Conservation (phyloP, 37 sponge, comb jelly and placozoan genomes). For the Aplysina aerophoba region DNA sequence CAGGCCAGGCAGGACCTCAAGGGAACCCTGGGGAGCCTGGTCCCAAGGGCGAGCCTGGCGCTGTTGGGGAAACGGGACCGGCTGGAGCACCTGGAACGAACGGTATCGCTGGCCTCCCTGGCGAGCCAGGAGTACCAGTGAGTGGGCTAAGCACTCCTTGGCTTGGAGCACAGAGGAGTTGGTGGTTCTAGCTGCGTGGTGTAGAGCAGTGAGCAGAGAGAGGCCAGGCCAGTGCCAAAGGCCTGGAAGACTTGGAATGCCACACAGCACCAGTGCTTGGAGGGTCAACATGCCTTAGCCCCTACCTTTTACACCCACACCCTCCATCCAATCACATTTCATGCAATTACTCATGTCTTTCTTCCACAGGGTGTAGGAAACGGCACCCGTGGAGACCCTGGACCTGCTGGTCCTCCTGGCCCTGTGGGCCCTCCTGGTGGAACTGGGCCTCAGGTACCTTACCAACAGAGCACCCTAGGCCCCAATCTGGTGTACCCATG, state of each 20-base stretch:
- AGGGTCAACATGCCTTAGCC: not conserved
- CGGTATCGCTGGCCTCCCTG: too few relatives aligned
- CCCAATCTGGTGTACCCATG: too few relatives aligned
- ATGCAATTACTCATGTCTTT: not conserved
- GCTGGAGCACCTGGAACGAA: constrained; percentile 2
- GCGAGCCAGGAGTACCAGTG: not conserved
- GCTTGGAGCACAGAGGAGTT: not conserved
- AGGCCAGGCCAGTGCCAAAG: not conserved
- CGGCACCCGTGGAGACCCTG: not conserved
- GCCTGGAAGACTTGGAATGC: not conserved
- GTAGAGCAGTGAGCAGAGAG: not conserved
- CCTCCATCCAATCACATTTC: not conserved
- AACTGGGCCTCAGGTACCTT: not conserved
- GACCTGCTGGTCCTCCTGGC: not conserved
- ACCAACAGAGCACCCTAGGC: not conserved
- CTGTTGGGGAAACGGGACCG: not conserved
- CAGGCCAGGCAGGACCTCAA: not conserved
- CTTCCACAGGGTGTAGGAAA: not conserved
- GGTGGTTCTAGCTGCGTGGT: not conserved
- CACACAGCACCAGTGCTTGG: not conserved
- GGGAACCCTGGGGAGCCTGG: constrained; percentile 2
- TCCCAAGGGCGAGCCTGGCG: not conserved
- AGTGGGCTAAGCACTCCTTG: not conserved
- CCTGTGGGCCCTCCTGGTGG: not conserved
- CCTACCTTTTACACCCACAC: not conserved